phyloP scores from a whole-genome alignment of 2,888 invertebrate genomes.

The Apodemia duryi region DNA sequence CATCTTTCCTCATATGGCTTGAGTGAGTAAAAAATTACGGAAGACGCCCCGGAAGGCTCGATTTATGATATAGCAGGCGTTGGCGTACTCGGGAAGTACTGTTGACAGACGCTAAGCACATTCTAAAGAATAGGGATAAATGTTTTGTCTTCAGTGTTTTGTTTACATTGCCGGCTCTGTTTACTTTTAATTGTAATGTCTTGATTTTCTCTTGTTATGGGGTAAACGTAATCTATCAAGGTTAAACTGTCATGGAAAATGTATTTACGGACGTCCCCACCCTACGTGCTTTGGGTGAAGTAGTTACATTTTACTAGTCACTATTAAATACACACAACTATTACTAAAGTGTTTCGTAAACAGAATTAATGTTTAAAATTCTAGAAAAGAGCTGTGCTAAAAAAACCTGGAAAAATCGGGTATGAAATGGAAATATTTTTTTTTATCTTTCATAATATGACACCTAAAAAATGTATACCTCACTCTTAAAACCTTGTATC shows the following conservation, averaged over 20 bases:
- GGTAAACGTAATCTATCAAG: background rate
- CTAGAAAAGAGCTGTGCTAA: too few relatives aligned
- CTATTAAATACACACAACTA: too few relatives aligned
- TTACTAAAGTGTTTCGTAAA: too few relatives aligned
- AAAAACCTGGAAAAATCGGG: too few relatives aligned
- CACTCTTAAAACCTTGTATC: too few relatives aligned
- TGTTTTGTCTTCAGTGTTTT: constrained; percentile 53
- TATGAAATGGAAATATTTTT: too few relatives aligned
- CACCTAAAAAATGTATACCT: too few relatives aligned
- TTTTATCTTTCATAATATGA: too few relatives aligned
- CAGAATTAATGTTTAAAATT: too few relatives aligned
- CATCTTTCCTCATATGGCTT: constrained; percentile 70
- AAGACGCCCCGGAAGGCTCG: constrained; percentile 71
- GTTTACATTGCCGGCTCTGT: constrained; percentile 44
- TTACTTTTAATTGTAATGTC: constrained; percentile 51
- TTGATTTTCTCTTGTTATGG: constrained; percentile 39
- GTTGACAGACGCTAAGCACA: constrained; percentile 75
- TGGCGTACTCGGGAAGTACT: constrained; percentile 56
- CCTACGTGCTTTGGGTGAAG: background rate
- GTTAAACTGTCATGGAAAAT: background rate
- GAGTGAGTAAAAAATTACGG: constrained; percentile 67
- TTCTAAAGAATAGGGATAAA: constrained; percentile 58
- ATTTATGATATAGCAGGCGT: constrained; percentile 71
- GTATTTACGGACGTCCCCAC: background rate
- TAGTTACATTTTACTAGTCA: background rate